Evolutionary conservation across 2,888 invertebrate species (phyloP), one percentile per base, ranked within the genome.

Genomic region (Aromia moschata): DNA sequence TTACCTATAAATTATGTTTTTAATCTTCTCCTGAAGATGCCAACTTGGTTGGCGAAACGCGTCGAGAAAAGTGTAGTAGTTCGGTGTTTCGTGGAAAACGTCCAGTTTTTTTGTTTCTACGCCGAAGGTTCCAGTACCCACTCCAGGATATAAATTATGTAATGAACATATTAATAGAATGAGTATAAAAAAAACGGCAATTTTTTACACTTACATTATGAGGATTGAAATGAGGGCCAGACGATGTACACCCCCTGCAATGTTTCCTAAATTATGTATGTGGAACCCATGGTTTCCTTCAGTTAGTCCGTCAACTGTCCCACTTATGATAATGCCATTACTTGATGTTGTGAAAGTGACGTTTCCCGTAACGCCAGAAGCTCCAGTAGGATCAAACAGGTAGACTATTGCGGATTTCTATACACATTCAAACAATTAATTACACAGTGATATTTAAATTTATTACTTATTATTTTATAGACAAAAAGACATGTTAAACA

Each of bases 191-290:
- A n/a, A n/a, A n/a, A n/a, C n/a, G n/a, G n/a, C n/a, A n/a, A n/a
- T n/a, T n/a, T n/a, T n/a, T 25, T 3, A 25, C 25, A 79, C 83
- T 82, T 80, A 91, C 91, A 70, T 87, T 85, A 57, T 87, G 84
- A 31, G 94, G 94, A 78, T 94, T 94, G 78, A 88, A 94, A 74
- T 94, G 94, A 0, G 83, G 83, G 0, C 89, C 91, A 46, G 91
- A 84, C 15, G 82, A 0, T 89, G 91, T 47, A 91, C 84, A 30
- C 20, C 38, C 51, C 16, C 12, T 40, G 11, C 36, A 38, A 54
- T 55, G 37, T 62, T 45, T 33, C 64, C 61, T 2, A 55, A 41
- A 37, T 56, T 56, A 17, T 65, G 65, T n/a, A 65, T 52, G 16
- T 65, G 65, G 58, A 65, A 63, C 9, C 65, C 65, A 38, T 65